Conservation (phyloP, 1,140 invertebrate species). For the Drosophila erecta region DNA sequence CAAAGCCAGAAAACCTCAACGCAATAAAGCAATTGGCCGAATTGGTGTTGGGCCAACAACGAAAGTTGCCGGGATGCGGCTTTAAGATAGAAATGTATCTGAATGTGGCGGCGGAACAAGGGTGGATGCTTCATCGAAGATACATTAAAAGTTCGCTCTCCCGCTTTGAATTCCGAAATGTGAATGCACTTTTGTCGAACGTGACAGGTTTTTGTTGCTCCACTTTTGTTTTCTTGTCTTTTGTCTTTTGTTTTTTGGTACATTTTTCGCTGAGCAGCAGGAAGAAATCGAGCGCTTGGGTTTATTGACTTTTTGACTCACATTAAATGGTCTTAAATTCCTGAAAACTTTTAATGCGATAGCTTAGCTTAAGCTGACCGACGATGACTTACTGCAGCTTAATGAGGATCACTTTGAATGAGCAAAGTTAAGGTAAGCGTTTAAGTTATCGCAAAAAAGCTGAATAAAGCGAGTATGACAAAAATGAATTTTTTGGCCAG, state of each 20-base stretch:
- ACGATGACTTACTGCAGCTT: constrained; percentile 21
- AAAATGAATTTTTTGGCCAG: constrained; percentile 1
- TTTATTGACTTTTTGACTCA: constrained; percentile 66
- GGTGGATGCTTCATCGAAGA: constrained; percentile 47
- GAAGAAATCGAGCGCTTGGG: constrained; percentile 49
- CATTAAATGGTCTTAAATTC: constrained; percentile 56
- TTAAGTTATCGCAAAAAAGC: not conserved
- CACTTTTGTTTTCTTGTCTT: constrained; percentile 59
- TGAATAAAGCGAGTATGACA: not conserved
- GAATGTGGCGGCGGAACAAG: constrained; percentile 5
- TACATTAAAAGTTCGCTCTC: constrained; percentile 64
- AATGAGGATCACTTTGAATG: not conserved
- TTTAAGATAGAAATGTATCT: constrained; percentile 60
- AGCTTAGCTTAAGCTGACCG: constrained; percentile 25
- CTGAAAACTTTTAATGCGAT: constrained; percentile 39
- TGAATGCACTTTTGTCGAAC: constrained; percentile 78
- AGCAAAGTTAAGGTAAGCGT: constrained; percentile 19
- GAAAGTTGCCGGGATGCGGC: constrained; percentile 35
- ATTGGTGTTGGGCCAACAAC: constrained; percentile 53
- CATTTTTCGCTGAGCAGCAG: constrained; percentile 24
- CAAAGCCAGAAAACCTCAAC: constrained; percentile 38
- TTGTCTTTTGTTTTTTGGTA: constrained; percentile 12
- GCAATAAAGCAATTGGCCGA: constrained; percentile 74
- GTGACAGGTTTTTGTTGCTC: constrained; percentile 73
- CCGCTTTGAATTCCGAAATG: constrained; percentile 73